Conservation (phyloP, 2,113 vertebrate species). For the Neogobius melanostomus region DNA sequence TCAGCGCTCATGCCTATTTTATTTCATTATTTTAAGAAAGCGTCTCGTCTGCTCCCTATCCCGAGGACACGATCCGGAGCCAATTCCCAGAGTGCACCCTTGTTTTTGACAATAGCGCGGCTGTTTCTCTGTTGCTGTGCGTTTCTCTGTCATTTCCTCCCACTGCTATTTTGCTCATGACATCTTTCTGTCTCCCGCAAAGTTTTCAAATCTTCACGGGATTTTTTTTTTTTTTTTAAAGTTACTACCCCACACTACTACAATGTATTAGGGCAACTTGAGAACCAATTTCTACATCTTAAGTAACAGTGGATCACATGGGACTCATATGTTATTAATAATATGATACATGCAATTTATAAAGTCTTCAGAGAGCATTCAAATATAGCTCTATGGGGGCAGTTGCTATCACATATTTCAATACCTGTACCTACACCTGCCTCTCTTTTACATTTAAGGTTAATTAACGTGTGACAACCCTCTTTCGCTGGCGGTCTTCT, state of each 20-base stretch:
- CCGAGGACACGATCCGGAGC: slow-evolving; percentile 33
- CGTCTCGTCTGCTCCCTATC: slow-evolving; percentile 12
- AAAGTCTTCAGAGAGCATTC: too few species aligned
- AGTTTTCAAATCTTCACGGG: background rate
- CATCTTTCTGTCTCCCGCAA: background rate
- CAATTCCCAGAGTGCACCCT: slow-evolving; percentile 20
- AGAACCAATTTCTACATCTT: background rate
- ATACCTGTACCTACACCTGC: background rate
- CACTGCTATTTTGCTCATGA: background rate
- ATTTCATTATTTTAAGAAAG: slow-evolving; percentile 55
- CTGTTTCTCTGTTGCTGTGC: background rate
- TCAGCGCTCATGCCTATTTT: slow-evolving; percentile 11
- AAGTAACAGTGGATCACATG: background rate
- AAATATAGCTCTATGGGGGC: too few species aligned
- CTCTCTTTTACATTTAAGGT: background rate
- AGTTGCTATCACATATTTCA: too few species aligned
- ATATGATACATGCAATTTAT: too few species aligned
- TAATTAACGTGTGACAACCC: background rate
- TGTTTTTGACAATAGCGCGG: slow-evolving; percentile 23
- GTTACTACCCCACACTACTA: background rate
- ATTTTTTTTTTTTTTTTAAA: background rate
- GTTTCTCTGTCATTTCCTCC: background rate
- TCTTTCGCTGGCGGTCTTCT: background rate
- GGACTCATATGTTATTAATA: too few species aligned
- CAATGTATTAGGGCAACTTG: background rate